Conservation (phyloP, 2,797 vertebrate species). For the Mico argentatus region DNA sequence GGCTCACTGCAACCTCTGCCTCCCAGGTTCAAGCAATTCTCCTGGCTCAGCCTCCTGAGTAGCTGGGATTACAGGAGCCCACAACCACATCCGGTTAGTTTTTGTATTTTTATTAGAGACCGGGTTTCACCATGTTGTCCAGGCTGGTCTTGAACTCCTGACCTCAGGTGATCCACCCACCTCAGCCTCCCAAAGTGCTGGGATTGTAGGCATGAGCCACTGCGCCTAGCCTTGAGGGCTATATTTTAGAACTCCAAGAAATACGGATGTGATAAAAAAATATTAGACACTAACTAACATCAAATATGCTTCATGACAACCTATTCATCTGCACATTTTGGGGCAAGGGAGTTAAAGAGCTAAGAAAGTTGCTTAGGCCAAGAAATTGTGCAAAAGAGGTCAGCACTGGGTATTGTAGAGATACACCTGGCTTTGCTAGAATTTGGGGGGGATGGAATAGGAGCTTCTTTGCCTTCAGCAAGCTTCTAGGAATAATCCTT, state of each 20-base stretch:
- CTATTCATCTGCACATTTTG: background rate
- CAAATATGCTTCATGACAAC: background rate
- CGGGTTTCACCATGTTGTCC: too few species aligned
- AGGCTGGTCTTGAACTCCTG: too few species aligned
- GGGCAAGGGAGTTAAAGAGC: background rate
- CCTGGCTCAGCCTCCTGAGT: too few species aligned
- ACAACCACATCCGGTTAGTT: too few species aligned
- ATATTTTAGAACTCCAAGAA: background rate
- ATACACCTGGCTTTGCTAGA: background rate
- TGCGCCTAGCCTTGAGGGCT: too few species aligned
- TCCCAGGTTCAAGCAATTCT: too few species aligned
- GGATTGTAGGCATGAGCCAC: too few species aligned
- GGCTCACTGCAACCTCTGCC: too few species aligned
- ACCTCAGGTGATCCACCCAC: too few species aligned
- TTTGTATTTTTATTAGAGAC: too few species aligned
- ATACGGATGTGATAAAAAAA: background rate
- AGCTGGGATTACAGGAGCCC: too few species aligned
- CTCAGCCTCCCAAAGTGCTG: too few species aligned
- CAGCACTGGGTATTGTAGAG: background rate
- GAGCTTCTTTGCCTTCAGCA: background rate
- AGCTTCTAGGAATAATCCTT: background rate
- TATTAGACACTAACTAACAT: background rate
- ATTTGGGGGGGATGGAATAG: background rate
- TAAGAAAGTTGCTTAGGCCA: background rate
- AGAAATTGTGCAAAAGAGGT: background rate